phyloP scores from a whole-genome alignment of 2,797 vertebrate genomes.

The Aselliscus stoliczkanus region DNA sequence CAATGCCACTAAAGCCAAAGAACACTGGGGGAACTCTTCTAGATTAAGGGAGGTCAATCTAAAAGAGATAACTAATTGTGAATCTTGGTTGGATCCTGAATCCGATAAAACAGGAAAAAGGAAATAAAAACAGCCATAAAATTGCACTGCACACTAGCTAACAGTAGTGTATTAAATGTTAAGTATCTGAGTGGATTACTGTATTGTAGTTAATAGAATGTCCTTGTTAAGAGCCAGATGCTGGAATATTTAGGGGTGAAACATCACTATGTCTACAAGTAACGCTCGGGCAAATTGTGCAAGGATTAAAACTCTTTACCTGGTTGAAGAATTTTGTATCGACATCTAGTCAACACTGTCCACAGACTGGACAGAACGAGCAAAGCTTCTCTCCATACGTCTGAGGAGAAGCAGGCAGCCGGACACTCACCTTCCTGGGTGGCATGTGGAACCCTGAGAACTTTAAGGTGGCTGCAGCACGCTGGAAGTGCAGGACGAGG shows the following conservation, averaged over 20 bases:
- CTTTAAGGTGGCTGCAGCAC: background rate
- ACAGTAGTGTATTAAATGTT: background rate
- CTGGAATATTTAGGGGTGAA: background rate
- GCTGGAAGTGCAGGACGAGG: accelerated
- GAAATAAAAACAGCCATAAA: background rate
- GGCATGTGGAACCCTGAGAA: too few relatives aligned
- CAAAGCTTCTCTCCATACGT: background rate
- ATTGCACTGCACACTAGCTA: background rate
- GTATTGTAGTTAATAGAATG: background rate
- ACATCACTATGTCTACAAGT: background rate
- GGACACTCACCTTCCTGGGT: background rate
- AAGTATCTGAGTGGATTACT: background rate
- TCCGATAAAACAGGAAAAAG: background rate
- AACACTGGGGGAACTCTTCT: background rate
- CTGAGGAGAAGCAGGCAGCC: background rate
- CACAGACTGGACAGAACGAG: background rate
- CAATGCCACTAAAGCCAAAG: background rate
- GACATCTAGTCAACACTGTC: background rate
- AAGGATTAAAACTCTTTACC: background rate
- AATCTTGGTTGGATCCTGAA: background rate
- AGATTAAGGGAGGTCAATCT: background rate
- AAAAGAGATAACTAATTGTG: background rate
- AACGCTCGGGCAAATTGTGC: background rate
- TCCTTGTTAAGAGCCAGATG: background rate
- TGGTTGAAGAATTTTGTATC: background rate